Percentiles rank a stretch among this genome's conserved stretches.
phyloP scores from a whole-genome alignment of 2,113 vertebrate species.

The Plecturocebus donacophilus region DNA sequence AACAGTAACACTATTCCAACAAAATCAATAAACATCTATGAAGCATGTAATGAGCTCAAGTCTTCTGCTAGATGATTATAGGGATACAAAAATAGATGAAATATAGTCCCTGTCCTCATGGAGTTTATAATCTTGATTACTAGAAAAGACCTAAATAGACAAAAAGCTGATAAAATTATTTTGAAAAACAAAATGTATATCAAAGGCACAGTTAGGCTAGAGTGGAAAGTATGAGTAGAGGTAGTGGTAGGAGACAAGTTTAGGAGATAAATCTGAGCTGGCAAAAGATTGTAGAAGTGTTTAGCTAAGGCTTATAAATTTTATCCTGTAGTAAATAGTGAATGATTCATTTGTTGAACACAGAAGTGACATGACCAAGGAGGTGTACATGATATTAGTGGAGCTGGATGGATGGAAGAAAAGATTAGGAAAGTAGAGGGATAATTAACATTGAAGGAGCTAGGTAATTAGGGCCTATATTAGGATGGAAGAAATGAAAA shows the following conservation, averaged over 20 bases:
- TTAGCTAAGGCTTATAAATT: not conserved
- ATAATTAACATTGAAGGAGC: not conserved
- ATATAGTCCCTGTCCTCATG: not conserved
- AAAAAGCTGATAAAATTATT: not conserved
- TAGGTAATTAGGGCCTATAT: not conserved
- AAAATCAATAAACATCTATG: constrained; percentile 28
- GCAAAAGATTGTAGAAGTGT: not conserved
- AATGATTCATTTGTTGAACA: not conserved
- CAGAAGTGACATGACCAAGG: not conserved
- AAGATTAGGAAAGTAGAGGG: not conserved
- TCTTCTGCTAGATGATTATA: not conserved
- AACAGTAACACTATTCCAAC: not conserved
- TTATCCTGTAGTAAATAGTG: constrained; percentile 1
- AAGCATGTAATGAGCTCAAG: not conserved
- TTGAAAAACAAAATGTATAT: not conserved
- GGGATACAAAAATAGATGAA: not conserved
- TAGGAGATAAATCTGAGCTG: not conserved
- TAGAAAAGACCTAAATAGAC: constrained; percentile 13
- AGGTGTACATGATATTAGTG: not conserved
- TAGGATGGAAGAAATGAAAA: not conserved
- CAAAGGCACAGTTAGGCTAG: not conserved
- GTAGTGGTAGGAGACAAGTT: not conserved
- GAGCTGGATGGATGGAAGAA: not conserved
- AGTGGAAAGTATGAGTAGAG: not conserved
- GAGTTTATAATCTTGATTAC: constrained; percentile 26